phyloP scores from a whole-genome alignment of 2,113 vertebrate species.

The Rhizomys pruinosus region DNA sequence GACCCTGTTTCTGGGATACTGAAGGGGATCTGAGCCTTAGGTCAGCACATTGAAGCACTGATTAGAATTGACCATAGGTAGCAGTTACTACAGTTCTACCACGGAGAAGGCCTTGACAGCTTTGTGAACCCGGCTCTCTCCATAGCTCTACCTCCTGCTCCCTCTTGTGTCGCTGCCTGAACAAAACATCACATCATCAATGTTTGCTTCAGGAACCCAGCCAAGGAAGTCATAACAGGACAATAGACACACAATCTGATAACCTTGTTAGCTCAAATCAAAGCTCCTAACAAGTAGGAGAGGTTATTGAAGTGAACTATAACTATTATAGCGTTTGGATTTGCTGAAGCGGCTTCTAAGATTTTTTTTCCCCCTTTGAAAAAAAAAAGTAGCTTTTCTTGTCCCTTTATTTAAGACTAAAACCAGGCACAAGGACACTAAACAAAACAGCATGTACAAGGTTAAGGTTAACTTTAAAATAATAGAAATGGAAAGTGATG shows the following conservation, averaged over 20 bases:
- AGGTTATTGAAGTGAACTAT: constrained; percentile 80
- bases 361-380: constrained; percentile 19
- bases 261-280: constrained; percentile 86
- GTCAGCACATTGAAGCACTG: constrained; percentile 48
- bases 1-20: not conserved
- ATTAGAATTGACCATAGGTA: constrained; percentile 68
- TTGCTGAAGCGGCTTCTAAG: constrained; percentile 79
- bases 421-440: constrained; percentile 87
- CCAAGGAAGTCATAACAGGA: constrained; percentile 83
- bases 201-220: constrained; percentile 80
- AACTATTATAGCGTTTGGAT: constrained; percentile 80
- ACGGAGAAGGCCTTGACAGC: constrained; percentile 81
- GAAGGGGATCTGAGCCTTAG: not conserved
- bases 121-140: constrained; percentile 66
- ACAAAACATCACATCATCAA: constrained; percentile 82
- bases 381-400: constrained; percentile 80
- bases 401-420: constrained; percentile 86
- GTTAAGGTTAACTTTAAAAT: constrained; percentile 83
- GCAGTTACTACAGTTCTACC: not conserved
- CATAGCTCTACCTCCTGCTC: constrained; percentile 53
- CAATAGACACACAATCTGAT: constrained; percentile 84
- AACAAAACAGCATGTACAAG: constrained; percentile 87
- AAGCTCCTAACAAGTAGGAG: constrained; percentile 79
- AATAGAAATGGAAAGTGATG: constrained; percentile 69
- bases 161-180: constrained; percentile 67